Evolutionary conservation across 2,113 vertebrate genomes (phyloP).

Genomic region (Prinia subflava): DNA sequence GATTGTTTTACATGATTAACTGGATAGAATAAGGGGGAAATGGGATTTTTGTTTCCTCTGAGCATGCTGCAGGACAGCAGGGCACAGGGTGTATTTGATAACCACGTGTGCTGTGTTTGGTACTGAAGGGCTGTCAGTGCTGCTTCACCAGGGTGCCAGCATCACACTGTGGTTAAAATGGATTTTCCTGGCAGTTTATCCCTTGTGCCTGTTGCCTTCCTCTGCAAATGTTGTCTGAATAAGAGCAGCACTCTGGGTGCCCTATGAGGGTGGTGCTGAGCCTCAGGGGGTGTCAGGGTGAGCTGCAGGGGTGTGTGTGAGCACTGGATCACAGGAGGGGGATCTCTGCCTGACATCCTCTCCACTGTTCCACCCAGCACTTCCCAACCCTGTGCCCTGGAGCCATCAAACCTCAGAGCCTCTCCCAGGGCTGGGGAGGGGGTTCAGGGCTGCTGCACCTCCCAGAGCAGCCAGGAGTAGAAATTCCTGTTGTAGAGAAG

Average conservation of each 20-base stretch:
- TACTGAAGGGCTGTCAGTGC: not conserved
- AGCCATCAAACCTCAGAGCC: not conserved
- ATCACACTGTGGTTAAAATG: not conserved
- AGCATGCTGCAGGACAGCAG: not conserved
- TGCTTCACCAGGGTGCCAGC: not conserved
- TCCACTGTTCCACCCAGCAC: not conserved
- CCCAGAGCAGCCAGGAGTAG: not conserved
- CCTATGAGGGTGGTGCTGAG: accelerated
- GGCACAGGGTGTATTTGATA: not conserved
- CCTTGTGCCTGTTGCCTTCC: not conserved
- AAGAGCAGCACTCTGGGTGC: not conserved
- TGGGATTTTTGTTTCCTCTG: not conserved
- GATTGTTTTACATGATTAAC: not conserved
- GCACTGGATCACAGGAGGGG: accelerated
- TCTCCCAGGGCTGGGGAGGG: not conserved
- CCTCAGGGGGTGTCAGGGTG: not conserved
- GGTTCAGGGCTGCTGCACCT: not conserved
- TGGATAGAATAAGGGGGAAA: not conserved
- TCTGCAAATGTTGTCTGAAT: not conserved
- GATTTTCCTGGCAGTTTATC: not conserved
- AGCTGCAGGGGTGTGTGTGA: not conserved
- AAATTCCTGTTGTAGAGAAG: not conserved
- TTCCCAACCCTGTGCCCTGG: not conserved
- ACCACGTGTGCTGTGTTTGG: accelerated
- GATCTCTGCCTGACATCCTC: not conserved